Evolutionary conservation across 2,113 vertebrate species (phyloP), one percentile per base, ranked within the genome.

Genomic region (Phoxinus phoxinus): DNA sequence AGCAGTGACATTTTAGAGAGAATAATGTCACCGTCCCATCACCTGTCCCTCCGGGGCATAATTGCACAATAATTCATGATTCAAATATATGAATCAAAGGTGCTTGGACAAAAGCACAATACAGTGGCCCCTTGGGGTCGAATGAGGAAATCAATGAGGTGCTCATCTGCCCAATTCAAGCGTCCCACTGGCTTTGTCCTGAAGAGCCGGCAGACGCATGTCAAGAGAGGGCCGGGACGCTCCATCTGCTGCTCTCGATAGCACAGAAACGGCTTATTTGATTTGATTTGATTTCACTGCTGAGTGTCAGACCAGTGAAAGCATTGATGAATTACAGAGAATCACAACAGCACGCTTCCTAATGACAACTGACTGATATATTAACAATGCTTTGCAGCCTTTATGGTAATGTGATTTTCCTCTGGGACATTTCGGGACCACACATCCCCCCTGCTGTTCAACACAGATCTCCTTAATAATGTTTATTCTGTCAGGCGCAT

Each of bases 181-280:
- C 41, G 71, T 72, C 69, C 84, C 25, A 17, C 72, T 63, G 69
- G 53, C 63, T 83, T 78, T 87, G 85, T 88, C 73, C 65, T 59
- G 71, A 86, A 82, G 67, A 86, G 84, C 65, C 30, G 5, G 46
- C 86, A 88, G 59, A 83, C 79, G 81, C 77, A 61, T 41, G 65
- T 65, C 61, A 84, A 73, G 72, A 37, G 84, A 86, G 21, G 78
- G 79, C 83, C 78, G 46, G 74, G 86, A 86, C 58, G 69, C 19
- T 30, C 90, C 91, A 91, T 88, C 91, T 92, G 90, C 63, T 85
- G 59, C 41, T 13, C n/a, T 32, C 53, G 86, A 89, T 85, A 88
- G 48, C 72, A 37, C 27, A 72, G 44, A 84, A 84, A 81, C 74
- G 59, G 78, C 51, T 76, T 83, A 35, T 56, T 71, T 53, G 5